phyloP scores from a whole-genome alignment of 2,797 vertebrate genomes.

The Hydrolagus colliei region DNA sequence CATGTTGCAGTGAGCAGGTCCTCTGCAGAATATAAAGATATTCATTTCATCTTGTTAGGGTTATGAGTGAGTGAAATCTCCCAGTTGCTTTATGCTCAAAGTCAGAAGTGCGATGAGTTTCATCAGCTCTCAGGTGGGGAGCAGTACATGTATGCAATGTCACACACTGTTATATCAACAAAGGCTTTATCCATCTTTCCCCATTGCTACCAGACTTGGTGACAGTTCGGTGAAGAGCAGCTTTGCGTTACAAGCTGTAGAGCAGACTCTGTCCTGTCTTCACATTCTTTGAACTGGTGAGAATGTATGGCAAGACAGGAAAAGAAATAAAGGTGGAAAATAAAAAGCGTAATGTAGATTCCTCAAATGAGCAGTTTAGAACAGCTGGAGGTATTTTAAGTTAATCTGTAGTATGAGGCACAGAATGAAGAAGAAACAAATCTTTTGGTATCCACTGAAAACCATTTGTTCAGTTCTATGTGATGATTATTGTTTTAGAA shows the following conservation, averaged over 20 bases:
- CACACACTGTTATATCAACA: background rate
- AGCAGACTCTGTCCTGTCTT: background rate
- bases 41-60: background rate
- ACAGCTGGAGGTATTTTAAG: background rate
- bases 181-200: background rate
- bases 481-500: background rate
- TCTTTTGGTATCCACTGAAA: background rate
- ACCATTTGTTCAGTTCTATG: background rate
- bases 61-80: background rate
- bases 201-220: background rate
- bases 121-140: background rate
- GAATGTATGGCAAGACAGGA: background rate
- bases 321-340: background rate
- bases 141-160: background rate
- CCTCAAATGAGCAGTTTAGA: background rate
- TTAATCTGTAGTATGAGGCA: background rate
- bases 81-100: background rate
- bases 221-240: background rate
- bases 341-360: background rate
- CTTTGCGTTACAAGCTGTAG: background rate
- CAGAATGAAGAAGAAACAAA: background rate
- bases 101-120: background rate
- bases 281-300: background rate
- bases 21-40: background rate
- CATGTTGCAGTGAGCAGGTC: background rate